These are phyloP conservation scores for Microtus pennsylvanicus DNA, from an alignment of 2,113 vertebrate genomes.

Conservation along the genomic window DNA sequence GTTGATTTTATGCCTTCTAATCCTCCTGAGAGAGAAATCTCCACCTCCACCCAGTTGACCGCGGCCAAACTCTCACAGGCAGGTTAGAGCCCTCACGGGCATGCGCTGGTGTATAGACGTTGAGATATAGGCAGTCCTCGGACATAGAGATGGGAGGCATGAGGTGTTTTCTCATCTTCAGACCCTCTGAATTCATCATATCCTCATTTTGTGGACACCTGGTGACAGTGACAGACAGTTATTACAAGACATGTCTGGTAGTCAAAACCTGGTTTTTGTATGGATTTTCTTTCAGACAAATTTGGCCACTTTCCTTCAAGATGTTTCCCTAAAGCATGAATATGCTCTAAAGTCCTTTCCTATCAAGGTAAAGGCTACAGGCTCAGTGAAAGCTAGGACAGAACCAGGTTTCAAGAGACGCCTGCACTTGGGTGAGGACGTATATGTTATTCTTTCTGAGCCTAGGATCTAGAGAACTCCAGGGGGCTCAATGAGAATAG, in stretches of 20 bases:
- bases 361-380: neutral
- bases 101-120: no score
- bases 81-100: no score
- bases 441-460: neutral
- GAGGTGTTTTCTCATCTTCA: neutral
- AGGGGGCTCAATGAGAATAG: neutral
- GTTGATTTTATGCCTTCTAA: no score
- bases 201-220: conserved; percentile 68
- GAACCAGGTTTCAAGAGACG: neutral
- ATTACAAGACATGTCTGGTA: neutral
- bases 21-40: no score
- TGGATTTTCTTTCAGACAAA: neutral
- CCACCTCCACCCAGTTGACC: no score
- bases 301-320: neutral
- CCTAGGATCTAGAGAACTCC: neutral
- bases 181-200: fast-evolving
- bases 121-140: no score
- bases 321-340: no score
- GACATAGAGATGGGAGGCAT: neutral
- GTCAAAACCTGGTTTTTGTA: neutral
- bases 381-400: neutral
- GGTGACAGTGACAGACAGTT: neutral
- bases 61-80: no score
- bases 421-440: neutral
- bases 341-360: neutral